Evolutionary conservation across 2,797 vertebrate genomes (phyloP), one percentile per base, ranked within the genome.

Genomic region (Enteromius mattozi): DNA sequence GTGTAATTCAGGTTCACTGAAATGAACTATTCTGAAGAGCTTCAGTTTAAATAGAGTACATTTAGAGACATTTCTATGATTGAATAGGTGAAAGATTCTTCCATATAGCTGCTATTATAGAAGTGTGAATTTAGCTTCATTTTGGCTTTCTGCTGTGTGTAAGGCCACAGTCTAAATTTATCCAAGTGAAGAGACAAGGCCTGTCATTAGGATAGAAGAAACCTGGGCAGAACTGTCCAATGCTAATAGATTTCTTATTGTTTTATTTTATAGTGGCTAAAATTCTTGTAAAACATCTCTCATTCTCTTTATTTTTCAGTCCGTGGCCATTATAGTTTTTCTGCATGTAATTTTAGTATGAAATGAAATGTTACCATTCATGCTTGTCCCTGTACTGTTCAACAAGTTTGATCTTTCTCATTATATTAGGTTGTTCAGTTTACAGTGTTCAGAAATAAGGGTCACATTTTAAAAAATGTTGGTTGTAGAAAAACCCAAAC

Each of bases 1-100:
- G 33, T 74, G 49, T 59, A 85, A 81, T 81, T 76, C 69, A 42
- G 2, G 27, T 33, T 33, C 3, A 35, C 2, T 66, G 59, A 80
- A 80, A 75, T 42, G 6, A 35, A 35, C 35, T 51, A 47, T n/a
- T 71, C 51, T 33, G 49, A 42, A 37, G 66, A 54, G 21, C 49
- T 70, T 42, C 21, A 40, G 27, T 61, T 76, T 12, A 85, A 80
- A 66, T 56, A 35, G 51, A 40, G 37, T 51, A 9, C 33, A 37
- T 76, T 56, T n/a, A n/a, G n/a, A n/a, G n/a, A n/a, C n/a, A n/a
- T n/a, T n/a, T n/a, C n/a, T n/a, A n/a, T 63, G 24, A 33, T 6
- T 56, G 45, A 42, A 47, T n/a, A 2, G n/a, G 47, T 68, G 13
- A 27, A 70, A 70, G 54, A 59, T 27, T 65, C 35, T 56, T 51